Base-by-base conservation (phyloP, 2,113 vertebrate genomes). In the Steatornis caripensis region DNA sequence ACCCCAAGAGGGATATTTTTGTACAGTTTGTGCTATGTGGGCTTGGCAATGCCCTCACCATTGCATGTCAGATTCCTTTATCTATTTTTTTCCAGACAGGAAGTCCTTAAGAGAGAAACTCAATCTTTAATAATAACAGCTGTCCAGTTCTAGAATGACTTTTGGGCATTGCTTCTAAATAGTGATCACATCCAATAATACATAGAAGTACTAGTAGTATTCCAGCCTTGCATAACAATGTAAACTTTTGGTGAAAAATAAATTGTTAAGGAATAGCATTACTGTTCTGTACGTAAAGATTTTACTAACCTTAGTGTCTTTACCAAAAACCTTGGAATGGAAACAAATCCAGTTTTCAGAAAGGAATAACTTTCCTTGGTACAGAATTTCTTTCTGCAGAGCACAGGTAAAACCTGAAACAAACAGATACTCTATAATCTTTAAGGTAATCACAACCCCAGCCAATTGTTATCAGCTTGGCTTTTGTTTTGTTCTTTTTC, bases 291-390 rank as follows among this genome's bases (percentile, higher is more conserved):
- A 79, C 5, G 32, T 20, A 58, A 84, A 48, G 12, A 70, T 64
- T 84, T 90, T 89, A 98, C 98, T 78, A 85, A 99, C 99, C 99
- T 99, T 99, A 24, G 98, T 99, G 94, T 99, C 99, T 98, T 98
- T 99, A 72, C 99, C 99, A 96, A 99, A 99, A 94, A 99, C 99
- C 91, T 99, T 99, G 60, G 99, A 99, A 98, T 99, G 97, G 97
- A 99, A 99, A 95, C 99, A 99, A 98, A 99, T 99, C 99, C 99
- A 99, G 97, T 99, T 99, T 83, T 99, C 98, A 23, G 99, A 99
- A 80, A 99, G 97, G 68, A 99, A 99, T 92, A 99, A 98, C 49
- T 99, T 99, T 51, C 99, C 99, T 95, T 99, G 99, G 92, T 99
- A 99, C 36, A 99, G 96, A 84, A 99, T 99, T 98, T 99, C 99